Base-by-base conservation (phyloP, 2,797 vertebrate genomes). In the Hydrophis major region DNA sequence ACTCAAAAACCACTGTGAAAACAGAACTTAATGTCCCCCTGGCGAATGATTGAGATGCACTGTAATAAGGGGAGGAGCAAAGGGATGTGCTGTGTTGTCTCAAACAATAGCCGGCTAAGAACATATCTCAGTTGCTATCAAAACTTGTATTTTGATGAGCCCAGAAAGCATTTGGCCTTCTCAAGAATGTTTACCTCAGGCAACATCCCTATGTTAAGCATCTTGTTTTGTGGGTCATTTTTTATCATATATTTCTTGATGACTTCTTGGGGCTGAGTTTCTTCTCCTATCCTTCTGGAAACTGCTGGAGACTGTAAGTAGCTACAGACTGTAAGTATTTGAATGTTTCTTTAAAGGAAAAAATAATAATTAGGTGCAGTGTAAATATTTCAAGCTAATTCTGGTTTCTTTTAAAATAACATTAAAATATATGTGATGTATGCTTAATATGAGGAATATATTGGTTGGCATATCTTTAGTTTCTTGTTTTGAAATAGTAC, bases 31-130 rank as follows among this genome's bases (percentile, higher is more conserved):
- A 53, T 32, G 50, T 66, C 53, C 32, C 56, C 91, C 86, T 63
- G 50, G 59, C 0, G 69, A 90, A 59, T 66, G 47, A 63, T 63
- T 25, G 56, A 90, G 89, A 83, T 92, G 57, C 47, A 61, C 69
- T 61, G 56, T 93, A 93, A 86, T 83, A 89, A 86, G 61, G 90
- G 92, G 93, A 92, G 93, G 93, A 94, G 93, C 91, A 89, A 91
- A 69, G 92, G 93, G 60, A 53, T 60, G 94, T 87, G 56, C 90
- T 4, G 55, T 63, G 56, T 56, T 89, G 32, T 56, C 27, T 89
- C 61, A 92, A 91, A 92, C 92, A 92, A 91, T 94, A 92, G 91
- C 86, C 22, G 53, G 28, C 28, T 89, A 86, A 87, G 50, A 60
- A 89, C 42, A 55, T 60, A 87, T 89, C 59, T 63, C 37, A 20